Evolutionary conservation across 2,797 vertebrate genomes (phyloP).

Genomic region (Prunella strophiata): DNA sequence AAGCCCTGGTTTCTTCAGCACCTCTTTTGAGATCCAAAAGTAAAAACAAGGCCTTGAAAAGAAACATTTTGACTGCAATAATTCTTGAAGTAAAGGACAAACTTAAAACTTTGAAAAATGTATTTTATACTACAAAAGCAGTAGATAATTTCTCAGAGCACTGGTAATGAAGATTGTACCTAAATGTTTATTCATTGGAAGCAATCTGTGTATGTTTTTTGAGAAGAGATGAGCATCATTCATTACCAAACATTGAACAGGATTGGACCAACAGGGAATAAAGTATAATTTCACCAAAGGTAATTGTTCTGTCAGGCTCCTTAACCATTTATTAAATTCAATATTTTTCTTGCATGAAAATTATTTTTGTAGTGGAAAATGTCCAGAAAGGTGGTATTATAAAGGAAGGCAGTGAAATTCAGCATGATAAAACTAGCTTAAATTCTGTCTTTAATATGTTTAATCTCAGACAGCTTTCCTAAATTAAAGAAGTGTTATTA

Average conservation of each 20-base stretch:
- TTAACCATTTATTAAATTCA: constrained; percentile 6
- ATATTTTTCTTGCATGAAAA: background rate
- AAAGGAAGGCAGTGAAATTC: background rate
- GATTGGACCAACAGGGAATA: background rate
- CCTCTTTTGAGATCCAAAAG: background rate
- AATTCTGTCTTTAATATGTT: constrained; percentile 22
- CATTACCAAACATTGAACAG: background rate
- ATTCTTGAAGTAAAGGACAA: background rate
- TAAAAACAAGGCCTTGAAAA: background rate
- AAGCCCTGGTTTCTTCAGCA: background rate
- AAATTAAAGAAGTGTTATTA: constrained; percentile 48
- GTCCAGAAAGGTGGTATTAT: background rate
- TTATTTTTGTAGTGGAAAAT: background rate
- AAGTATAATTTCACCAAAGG: background rate
- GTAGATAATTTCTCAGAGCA: background rate
- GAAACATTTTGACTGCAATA: background rate
- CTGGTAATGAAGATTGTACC: background rate
- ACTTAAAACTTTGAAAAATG: background rate
- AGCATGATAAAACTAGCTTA: constrained; percentile 23
- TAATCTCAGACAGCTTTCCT: constrained; percentile 50
- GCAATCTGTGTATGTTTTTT: background rate
- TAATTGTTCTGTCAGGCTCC: background rate
- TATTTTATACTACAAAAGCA: background rate
- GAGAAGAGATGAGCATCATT: background rate
- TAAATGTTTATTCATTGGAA: background rate